Evolutionary conservation across 2,113 vertebrate genomes (phyloP), one percentile per base, ranked within the genome.

Genomic region (Puntigrus tetrazona): DNA sequence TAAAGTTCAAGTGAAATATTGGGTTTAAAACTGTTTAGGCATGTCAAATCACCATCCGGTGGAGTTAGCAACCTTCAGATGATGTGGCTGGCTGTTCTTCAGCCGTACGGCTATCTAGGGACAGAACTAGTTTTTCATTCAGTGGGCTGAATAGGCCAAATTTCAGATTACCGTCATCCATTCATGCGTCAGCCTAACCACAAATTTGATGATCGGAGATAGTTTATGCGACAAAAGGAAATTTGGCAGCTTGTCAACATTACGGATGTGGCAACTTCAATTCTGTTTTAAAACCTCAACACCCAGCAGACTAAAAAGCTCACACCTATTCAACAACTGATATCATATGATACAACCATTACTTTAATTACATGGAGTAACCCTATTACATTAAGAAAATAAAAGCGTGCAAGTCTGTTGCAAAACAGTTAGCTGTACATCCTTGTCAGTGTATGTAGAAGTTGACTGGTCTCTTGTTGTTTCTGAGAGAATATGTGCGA

Each of bases 281-380:
- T 11, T 78, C 55, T 10, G 77, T 67, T 80, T 80, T 4, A 67
- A 80, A 80, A 80, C 78, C 59, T 80, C 41, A 80, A 47, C 41
- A 47, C 5, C 18, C 27, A 47, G 18, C n/a, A 38, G 1, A 65
- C 13, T 47, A 67, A 80, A 65, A 20, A 18, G 59, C 14, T 65
- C n/a, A 80, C 10, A 47, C 41, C 20, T 45, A 45, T 65, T 80
- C 8, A 9, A 25, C 14, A 78, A 27, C 34, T 41, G 55, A 78
- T 43, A 78, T 78, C 55, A 78, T 59, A 61, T 78, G 13, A 78
- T 61, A 43, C n/a, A 78, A 18, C 36, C 18, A 14, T 20, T 43
- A 75, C 10, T 55, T 77, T 65, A 22, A 80, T 65, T 31, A 47
- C 61, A 80, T 3, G n/a, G n/a, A n/a, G n/a, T n/a, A n/a, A n/a